phyloP scores from a whole-genome alignment of 1,140 invertebrate genomes.

The Drosophila athabasca region DNA sequence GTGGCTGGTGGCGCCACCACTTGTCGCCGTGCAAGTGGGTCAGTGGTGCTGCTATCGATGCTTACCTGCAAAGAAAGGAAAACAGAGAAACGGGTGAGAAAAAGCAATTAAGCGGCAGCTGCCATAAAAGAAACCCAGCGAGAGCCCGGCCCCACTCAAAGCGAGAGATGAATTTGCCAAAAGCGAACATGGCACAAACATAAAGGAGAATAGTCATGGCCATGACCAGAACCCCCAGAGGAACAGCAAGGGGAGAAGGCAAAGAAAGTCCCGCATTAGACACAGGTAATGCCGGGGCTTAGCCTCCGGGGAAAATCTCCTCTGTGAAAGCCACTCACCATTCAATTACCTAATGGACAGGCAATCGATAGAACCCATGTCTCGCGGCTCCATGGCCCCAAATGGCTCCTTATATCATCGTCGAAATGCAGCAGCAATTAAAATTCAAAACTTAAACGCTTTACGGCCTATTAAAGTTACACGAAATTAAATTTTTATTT shows the following conservation, averaged over 20 bases:
- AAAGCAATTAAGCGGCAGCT: conserved; percentile 63
- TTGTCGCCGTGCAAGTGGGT: conserved; percentile 64
- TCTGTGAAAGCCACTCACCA: conserved; percentile 16
- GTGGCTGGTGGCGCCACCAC: conserved; percentile 49
- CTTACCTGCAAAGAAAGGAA: conserved; percentile 64
- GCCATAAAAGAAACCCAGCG: conserved; percentile 56
- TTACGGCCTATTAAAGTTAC: conserved; percentile 61
- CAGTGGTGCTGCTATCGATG: conserved; percentile 41
- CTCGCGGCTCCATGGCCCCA: not conserved
- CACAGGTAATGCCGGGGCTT: conserved; percentile 26
- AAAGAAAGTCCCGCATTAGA: conserved; percentile 37
- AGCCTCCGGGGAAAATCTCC: not conserved
- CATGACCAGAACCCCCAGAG: not conserved
- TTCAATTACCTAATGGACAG: conserved; percentile 18
- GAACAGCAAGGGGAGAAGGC: not conserved
- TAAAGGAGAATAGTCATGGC: conserved; percentile 3
- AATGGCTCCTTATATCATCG: conserved; percentile 16
- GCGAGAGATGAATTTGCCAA: conserved; percentile 54
- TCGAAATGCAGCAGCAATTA: conserved; percentile 23
- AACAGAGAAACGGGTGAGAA: conserved; percentile 34
- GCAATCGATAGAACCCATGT: conserved; percentile 28
- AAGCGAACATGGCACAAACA: conserved; percentile 38
- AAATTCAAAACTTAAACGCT: conserved; percentile 50
- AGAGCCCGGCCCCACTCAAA: conserved; percentile 13
- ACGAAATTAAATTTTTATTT: conserved; percentile 55